Evolutionary conservation across 1,140 invertebrate species (phyloP).

Genomic region (Theocolax elegans): DNA sequence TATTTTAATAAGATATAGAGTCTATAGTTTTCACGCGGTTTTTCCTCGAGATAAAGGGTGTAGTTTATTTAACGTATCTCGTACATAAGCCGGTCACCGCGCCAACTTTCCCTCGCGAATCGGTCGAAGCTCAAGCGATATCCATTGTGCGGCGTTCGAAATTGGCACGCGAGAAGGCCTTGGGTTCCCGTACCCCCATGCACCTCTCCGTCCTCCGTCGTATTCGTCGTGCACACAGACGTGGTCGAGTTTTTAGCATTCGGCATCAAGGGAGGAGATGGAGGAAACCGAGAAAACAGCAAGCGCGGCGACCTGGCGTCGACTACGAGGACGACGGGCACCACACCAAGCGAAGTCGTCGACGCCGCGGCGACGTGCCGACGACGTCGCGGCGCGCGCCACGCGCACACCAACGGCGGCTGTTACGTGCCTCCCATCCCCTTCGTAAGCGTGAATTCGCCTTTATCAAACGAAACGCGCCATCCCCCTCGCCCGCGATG

Average conservation of each 20-base stretch:
- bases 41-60: no score
- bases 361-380: neutral
- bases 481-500: no score
- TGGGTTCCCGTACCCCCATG: neutral
- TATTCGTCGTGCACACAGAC: neutral
- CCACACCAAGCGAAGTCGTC: no score
- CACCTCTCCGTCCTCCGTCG: no score
- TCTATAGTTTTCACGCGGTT: no score
- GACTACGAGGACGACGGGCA: neutral
- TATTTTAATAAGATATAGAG: no score
- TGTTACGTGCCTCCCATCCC: neutral
- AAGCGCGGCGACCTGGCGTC: neutral
- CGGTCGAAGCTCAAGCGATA: neutral
- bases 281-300: no score
- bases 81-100: no score
- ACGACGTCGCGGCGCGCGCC: neutral
- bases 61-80: no score
- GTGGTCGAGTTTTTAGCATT: slow-evolving; percentile 9
- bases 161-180: slow-evolving; percentile 16
- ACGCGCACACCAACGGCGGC: slow-evolving; percentile 1
- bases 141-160: neutral
- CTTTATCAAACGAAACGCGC: slow-evolving; percentile 9
- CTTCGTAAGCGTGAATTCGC: slow-evolving; percentile 2
- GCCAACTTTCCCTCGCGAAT: no score
- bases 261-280: neutral